A percentile compares a stretch with the other conserved stretches of the same genome.
phyloP scores from a whole-genome alignment of 2,113 vertebrate species.

The Tetrao urogallus region DNA sequence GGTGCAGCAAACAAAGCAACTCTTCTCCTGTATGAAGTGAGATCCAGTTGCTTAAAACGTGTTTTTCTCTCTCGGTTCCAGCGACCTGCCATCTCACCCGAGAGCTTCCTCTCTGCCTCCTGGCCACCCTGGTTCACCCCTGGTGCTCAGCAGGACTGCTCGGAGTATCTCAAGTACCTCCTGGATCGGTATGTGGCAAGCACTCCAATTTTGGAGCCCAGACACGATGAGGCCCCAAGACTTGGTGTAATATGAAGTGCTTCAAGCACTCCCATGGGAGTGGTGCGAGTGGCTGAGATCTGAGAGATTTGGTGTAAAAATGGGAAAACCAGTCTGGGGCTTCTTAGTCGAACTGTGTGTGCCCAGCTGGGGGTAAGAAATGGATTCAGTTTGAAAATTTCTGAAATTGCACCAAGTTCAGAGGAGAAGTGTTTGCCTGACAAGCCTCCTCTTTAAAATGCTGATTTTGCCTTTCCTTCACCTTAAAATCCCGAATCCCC shows the following conservation, averaged over 20 bases:
- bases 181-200: constrained; percentile 78
- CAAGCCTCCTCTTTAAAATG: neutral
- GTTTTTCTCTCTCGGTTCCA: constrained; percentile 24
- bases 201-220: rapidly evolving
- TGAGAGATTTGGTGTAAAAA: neutral
- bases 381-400: neutral
- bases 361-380: neutral
- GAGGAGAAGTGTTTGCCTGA: neutral
- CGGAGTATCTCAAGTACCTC: constrained; percentile 86
- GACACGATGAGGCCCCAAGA: rapidly evolving
- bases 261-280: neutral
- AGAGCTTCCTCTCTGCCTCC: constrained; percentile 84
- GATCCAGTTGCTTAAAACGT: neutral
- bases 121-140: constrained; percentile 87
- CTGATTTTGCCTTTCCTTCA: neutral
- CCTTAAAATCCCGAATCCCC: neutral
- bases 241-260: rapidly evolving
- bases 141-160: constrained; percentile 86
- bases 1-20: neutral
- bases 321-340: neutral
- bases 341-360: neutral
- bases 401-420: neutral
- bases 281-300: rapidly evolving
- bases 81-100: constrained; percentile 84
- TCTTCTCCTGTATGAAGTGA: neutral